Base-by-base conservation (phyloP, 2,888 invertebrate species). In the Andrena flavipes region DNA sequence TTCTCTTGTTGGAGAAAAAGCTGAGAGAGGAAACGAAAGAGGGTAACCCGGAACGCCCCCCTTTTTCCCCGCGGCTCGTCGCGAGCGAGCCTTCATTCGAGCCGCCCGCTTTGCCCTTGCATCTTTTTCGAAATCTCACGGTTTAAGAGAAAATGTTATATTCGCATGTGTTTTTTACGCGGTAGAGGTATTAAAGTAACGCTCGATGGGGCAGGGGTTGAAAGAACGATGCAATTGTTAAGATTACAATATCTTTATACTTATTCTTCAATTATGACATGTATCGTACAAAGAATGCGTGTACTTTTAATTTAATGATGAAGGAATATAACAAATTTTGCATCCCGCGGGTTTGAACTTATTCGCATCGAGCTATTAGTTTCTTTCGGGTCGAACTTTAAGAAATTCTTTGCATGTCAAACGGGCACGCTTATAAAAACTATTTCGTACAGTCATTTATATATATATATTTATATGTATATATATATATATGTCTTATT, bases 1-100 rank as follows among this genome's bases (percentile, higher is more conserved):
- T 88, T 76, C 62, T 84, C 59, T 83, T 71, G 48, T 80, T 71
- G 42, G 64, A 64, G 51, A 80, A 82, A 71, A 83, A 80, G 79
- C 64, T 49, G 73, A 69, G 67, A 82, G 76, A 78, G 65, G 60
- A 68, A 62, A 80, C 62, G 69, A 76, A 74, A 77, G 71, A 70
- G 74, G 83, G 80, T 86, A 82, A 71, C 30, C 64, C 42, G 60
- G 54, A 54, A 51, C 63, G 33, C 7, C 59, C 29, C 68, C 20
- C 42, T 4, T 16, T 30, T 30, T 48, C 29, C 5, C 1, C 6
- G 48, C 35, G n/a, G 30, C 29, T 65, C 16, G 20, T 59, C n/a
- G n/a, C 20, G n/a, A 42, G 8, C 0, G 1, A 2, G 16, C 7
- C 10, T 30, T 20, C 8, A 1, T 42, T 42, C 42, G 42, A 42